Percentiles rank a stretch among this genome's conserved stretches.
Evolutionary conservation across 1,140 invertebrate genomes (phyloP).

Genomic region (Halictus rubicundus): DNA sequence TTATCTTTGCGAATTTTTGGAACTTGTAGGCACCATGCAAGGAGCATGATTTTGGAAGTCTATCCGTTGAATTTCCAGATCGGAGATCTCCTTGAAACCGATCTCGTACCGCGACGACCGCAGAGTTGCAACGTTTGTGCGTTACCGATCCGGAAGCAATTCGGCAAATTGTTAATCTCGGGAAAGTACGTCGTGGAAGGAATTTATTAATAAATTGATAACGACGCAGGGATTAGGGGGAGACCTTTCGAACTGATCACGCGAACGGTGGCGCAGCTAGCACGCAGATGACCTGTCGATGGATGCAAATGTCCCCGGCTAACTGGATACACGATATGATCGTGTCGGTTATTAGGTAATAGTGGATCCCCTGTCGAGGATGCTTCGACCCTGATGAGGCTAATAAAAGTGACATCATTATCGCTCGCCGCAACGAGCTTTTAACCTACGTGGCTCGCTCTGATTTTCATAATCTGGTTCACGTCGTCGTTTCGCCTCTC

Average conservation of each 20-base stretch:
- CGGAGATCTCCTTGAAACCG: no score
- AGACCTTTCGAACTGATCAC: conserved; percentile 17
- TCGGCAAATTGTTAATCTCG: neutral
- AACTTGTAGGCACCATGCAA: no score
- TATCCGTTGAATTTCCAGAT: no score
- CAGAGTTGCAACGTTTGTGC: no score
- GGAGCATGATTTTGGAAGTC: no score
- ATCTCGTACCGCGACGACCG: no score
- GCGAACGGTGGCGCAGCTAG: neutral
- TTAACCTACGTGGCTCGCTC: conserved; percentile 60
- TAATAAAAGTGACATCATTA: conserved; percentile 78
- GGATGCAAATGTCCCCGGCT: conserved; percentile 40
- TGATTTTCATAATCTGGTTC: conserved; percentile 66
- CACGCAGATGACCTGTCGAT: conserved; percentile 48
- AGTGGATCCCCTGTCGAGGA: conserved; percentile 52
- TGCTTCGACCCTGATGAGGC: conserved; percentile 75
- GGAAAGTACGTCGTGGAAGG: neutral
- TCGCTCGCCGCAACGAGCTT: conserved; percentile 67
- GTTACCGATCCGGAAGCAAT: neutral
- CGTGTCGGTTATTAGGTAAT: conserved; percentile 61
- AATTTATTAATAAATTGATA: conserved; percentile 20
- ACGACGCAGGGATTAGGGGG: neutral
- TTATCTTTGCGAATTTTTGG: no score
- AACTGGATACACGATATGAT: conserved; percentile 58
- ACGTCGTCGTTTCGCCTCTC: conserved; percentile 30